These are phyloP conservation scores for Gobius niger DNA, from an alignment of 2,113 vertebrate species.

Conservation along the genomic window DNA sequence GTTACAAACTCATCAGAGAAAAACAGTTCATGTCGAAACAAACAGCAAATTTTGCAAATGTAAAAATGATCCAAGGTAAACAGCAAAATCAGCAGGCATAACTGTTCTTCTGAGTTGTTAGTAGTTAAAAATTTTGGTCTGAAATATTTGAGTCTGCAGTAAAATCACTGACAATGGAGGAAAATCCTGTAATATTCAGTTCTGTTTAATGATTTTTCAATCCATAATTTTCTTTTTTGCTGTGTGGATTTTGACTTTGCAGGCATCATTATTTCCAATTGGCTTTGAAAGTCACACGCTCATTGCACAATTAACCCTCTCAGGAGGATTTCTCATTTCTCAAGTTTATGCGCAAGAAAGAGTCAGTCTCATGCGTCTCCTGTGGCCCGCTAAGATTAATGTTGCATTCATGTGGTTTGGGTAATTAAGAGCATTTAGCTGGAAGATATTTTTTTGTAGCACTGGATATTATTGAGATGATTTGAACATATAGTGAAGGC, in stretches of 20 bases:
- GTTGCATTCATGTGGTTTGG: too few species aligned
- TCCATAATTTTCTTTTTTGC: neutral
- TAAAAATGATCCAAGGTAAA: too few species aligned
- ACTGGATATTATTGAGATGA: too few species aligned
- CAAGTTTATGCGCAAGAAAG: neutral
- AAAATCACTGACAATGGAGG: neutral
- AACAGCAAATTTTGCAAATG: too few species aligned
- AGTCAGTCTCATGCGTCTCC: neutral
- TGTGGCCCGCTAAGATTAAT: too few species aligned
- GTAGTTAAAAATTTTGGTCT: too few species aligned
- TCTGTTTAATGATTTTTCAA: neutral
- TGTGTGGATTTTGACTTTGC: neutral
- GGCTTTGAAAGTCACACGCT: neutral
- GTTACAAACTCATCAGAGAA: too few species aligned
- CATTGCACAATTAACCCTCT: neutral
- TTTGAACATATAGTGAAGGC: too few species aligned
- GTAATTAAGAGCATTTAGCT: too few species aligned
- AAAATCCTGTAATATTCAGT: slow-evolving; percentile 15
- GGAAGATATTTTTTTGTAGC: too few species aligned
- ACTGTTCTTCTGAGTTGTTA: slow-evolving; percentile 8
- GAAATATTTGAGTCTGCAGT: too few species aligned
- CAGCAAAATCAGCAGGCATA: neutral
- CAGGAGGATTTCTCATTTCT: neutral
- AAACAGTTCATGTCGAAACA: too few species aligned
- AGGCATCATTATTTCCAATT: neutral